Conservation (phyloP, 1,140 invertebrate genomes). For the Orchestia grillus region DNA sequence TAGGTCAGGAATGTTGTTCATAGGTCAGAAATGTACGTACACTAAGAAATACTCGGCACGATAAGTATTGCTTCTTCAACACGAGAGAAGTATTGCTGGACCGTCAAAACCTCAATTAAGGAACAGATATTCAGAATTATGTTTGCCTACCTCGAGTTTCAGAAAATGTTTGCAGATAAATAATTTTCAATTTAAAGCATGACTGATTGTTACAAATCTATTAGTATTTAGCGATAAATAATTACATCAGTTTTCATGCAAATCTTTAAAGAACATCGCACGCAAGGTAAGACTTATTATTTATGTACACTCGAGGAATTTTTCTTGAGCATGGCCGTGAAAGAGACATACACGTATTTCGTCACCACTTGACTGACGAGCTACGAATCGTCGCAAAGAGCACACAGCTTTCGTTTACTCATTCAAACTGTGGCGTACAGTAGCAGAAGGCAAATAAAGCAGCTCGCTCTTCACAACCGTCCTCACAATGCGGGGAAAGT, state of each 20-base stretch:
- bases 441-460: not conserved
- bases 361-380: not conserved
- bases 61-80: too few relatives aligned
- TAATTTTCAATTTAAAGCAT: not conserved
- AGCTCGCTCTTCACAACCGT: not conserved
- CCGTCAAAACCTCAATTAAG: too few relatives aligned
- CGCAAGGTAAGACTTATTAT: not conserved
- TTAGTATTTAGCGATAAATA: not conserved
- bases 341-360: not conserved
- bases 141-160: too few relatives aligned
- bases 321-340: not conserved
- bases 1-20: too few relatives aligned
- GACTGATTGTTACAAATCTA: not conserved
- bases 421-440: not conserved
- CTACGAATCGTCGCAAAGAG: not conserved
- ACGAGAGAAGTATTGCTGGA: too few relatives aligned
- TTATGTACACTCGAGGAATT: not conserved
- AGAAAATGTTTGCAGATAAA: too few relatives aligned
- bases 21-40: too few relatives aligned
- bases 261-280: not conserved
- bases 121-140: too few relatives aligned
- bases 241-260: not conserved
- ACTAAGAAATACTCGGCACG: too few relatives aligned
- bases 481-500: slow-evolving; percentile 32
- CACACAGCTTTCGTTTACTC: not conserved